Evolutionary conservation across 2,888 invertebrate species (phyloP).

Genomic region (Caenorhabditis angaria): DNA sequence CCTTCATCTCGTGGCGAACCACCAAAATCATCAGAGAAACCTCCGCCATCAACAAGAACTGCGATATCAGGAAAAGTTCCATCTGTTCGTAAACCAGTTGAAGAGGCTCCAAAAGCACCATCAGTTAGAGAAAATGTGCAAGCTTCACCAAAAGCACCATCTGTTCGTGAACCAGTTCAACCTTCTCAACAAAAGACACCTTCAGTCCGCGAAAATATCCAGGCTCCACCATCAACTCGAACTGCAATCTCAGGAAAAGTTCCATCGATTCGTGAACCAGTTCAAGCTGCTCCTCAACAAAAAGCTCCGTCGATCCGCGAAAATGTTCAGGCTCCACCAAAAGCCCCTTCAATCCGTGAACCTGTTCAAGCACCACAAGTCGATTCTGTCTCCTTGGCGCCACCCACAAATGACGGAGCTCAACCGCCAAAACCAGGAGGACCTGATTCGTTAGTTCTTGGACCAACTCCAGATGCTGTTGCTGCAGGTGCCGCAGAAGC

Average conservation of each 20-base stretch:
- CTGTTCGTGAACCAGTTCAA: background rate
- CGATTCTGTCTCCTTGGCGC: constrained; percentile 10
- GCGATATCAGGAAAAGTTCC: background rate
- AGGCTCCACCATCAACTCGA: background rate
- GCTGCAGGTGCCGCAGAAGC: too few species aligned
- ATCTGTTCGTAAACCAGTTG: background rate
- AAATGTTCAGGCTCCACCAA: background rate
- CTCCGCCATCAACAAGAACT: background rate
- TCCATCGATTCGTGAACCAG: background rate
- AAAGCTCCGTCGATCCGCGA: background rate
- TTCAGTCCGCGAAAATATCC: background rate
- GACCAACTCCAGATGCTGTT: background rate
- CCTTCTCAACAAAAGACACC: background rate
- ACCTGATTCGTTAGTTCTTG: background rate
- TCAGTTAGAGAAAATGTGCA: background rate
- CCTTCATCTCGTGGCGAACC: too few species aligned
- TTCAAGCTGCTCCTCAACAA: background rate
- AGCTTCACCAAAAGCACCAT: background rate
- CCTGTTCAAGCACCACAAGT: background rate
- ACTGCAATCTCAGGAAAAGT: background rate
- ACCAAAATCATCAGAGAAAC: too few species aligned
- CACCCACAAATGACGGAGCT: constrained; percentile 14
- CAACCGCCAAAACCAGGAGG: constrained; percentile 9
- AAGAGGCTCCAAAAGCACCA: background rate
- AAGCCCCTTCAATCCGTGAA: background rate